Evolutionary conservation across 2,797 vertebrate genomes (phyloP).

Genomic region (Ambastaia sidthimunki): DNA sequence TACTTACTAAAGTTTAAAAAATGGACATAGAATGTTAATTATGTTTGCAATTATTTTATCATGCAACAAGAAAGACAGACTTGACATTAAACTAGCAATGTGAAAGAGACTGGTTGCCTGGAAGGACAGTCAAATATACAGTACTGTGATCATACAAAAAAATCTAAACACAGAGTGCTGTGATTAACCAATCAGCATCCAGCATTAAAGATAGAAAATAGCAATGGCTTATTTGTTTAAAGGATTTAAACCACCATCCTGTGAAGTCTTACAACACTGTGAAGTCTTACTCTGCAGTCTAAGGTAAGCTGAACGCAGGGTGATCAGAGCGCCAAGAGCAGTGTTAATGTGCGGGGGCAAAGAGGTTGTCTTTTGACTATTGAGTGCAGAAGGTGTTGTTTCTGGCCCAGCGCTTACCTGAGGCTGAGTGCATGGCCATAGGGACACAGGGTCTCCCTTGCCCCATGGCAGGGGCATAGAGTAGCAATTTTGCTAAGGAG

Average conservation of each 20-base stretch:
- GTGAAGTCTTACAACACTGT: neutral
- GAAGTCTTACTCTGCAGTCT: neutral
- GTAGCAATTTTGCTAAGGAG: conserved; percentile 80
- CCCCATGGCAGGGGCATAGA: conserved; percentile 66
- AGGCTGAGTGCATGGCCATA: conserved; percentile 71
- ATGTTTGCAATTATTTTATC: too few species aligned
- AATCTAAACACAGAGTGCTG: too few species aligned
- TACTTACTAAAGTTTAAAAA: too few species aligned
- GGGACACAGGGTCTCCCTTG: conserved; percentile 72
- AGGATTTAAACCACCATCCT: neutral
- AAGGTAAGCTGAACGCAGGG: neutral
- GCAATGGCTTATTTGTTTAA: neutral
- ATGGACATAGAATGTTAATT: too few species aligned
- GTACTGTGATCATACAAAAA: too few species aligned
- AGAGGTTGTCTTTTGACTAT: neutral
- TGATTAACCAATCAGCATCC: too few species aligned
- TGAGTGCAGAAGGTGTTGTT: neutral
- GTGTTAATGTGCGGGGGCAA: neutral
- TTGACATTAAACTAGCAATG: too few species aligned
- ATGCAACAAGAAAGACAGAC: too few species aligned
- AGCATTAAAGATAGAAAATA: neutral
- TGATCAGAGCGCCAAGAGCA: neutral
- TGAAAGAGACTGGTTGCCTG: too few species aligned
- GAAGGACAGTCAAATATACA: too few species aligned
- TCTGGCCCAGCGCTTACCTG: conserved; percentile 75